A percentile compares a stretch with the other conserved stretches of the same genome.
Conservation (phyloP, 2,888 invertebrate species). For the Notocelia uddmanniana region DNA sequence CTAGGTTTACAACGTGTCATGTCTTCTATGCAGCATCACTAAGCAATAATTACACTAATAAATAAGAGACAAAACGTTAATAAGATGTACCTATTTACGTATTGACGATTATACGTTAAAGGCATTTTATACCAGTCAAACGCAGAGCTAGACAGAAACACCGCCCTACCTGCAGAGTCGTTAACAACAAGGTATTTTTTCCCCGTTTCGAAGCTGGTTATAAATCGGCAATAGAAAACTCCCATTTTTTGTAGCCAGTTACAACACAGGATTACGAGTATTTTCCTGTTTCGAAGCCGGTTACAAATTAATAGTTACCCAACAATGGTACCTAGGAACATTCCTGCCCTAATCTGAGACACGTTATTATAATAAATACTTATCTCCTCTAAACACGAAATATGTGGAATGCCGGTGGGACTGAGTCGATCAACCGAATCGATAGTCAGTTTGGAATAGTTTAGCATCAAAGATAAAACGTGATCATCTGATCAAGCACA, state of each 20-base stretch:
- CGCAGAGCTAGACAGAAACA: too few relatives aligned
- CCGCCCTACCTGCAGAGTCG: too few relatives aligned
- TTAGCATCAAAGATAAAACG: slow-evolving; percentile 23
- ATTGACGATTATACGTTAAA: too few relatives aligned
- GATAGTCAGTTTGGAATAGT: slow-evolving; percentile 12
- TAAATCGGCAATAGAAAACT: too few relatives aligned
- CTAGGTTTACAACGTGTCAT: not conserved
- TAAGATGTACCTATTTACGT: not conserved
- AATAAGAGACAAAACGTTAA: not conserved
- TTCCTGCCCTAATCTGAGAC: not conserved
- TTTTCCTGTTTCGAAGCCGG: too few relatives aligned
- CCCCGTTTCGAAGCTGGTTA: too few relatives aligned
- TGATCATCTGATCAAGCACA: slow-evolving; percentile 6
- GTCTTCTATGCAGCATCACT: not conserved
- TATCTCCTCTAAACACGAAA: not conserved
- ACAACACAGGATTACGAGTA: too few relatives aligned
- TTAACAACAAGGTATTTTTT: too few relatives aligned
- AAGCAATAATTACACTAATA: not conserved
- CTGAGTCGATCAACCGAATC: slow-evolving; percentile 5
- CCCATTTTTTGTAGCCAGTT: too few relatives aligned
- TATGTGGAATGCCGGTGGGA: slow-evolving; percentile 8
- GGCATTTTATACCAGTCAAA: too few relatives aligned
- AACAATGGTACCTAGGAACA: too few relatives aligned
- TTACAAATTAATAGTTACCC: too few relatives aligned
- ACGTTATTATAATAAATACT: not conserved